phyloP scores from a whole-genome alignment of 2,797 vertebrate genomes.

The Tapirus indicus region DNA sequence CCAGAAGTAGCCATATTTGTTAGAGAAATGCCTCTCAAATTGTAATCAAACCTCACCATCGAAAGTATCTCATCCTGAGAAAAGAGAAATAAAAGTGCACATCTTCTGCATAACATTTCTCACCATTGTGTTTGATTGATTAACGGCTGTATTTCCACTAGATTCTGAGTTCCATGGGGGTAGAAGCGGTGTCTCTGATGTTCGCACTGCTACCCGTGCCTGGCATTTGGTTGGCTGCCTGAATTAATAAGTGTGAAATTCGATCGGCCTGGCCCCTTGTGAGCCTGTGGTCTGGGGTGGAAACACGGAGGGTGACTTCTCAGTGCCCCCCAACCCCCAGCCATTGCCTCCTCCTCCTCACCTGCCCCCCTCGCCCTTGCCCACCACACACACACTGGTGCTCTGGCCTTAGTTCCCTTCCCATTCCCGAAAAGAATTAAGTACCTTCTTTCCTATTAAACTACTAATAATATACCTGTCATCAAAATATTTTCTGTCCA shows the following conservation, averaged over 20 bases:
- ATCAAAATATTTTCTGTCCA: neutral
- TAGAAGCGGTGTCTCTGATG: neutral
- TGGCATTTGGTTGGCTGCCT: neutral
- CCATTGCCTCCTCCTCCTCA: neutral
- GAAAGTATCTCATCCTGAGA: neutral
- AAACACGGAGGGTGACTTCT: neutral
- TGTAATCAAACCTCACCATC: neutral
- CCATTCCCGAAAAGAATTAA: neutral
- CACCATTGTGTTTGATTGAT: neutral
- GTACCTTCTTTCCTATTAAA: neutral
- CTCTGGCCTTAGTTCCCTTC: neutral
- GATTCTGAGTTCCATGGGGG: neutral
- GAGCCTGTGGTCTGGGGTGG: fast-evolving
- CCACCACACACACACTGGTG: neutral
- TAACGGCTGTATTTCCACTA: neutral
- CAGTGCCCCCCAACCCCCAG: neutral
- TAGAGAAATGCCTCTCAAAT: neutral
- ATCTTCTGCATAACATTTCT: neutral
- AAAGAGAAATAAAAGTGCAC: neutral
- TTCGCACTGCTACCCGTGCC: neutral
- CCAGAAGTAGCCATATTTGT: neutral
- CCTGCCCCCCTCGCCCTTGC: too few species aligned
- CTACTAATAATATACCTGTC: neutral
- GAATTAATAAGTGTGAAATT: neutral
- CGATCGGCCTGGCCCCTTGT: neutral